phyloP scores from a whole-genome alignment of 2,113 vertebrate species.

The Dolichotis patagonum region DNA sequence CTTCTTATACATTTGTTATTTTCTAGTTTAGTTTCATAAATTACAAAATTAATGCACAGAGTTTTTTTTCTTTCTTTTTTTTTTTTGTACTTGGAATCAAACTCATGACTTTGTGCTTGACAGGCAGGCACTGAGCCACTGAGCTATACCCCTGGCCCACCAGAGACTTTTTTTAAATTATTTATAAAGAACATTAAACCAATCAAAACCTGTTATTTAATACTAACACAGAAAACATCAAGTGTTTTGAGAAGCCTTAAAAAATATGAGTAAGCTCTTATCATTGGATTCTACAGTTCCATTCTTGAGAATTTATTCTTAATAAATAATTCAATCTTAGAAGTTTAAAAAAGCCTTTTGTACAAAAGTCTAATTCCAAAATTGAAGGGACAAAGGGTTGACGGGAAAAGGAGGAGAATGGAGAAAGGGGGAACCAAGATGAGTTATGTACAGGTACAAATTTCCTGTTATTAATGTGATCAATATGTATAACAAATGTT shows the following conservation, averaged over 20 bases:
- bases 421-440: not conserved
- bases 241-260: not conserved
- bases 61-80: not conserved
- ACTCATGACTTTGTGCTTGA: no score
- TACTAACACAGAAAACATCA: constrained; percentile 27
- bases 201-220: constrained; percentile 26
- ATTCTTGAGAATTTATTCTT: constrained; percentile 17
- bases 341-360: no score
- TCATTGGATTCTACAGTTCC: not conserved
- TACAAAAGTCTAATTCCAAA: constrained; percentile 21
- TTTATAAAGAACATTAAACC: constrained; percentile 33
- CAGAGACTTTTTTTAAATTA: not conserved
- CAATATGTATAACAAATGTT: not conserved
- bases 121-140: no score
- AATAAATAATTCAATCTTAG: not conserved
- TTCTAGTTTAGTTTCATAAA: constrained; percentile 2
- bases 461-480: not conserved
- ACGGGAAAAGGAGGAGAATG: not conserved
- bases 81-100: no score
- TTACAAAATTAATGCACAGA: not conserved
- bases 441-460: not conserved
- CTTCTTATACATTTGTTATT: not conserved
- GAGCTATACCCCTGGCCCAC: no score
- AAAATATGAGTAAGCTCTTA: not conserved
- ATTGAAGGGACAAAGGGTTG: not conserved